Conservation (phyloP, 2,888 invertebrate species). For the Geophilus truncorum region DNA sequence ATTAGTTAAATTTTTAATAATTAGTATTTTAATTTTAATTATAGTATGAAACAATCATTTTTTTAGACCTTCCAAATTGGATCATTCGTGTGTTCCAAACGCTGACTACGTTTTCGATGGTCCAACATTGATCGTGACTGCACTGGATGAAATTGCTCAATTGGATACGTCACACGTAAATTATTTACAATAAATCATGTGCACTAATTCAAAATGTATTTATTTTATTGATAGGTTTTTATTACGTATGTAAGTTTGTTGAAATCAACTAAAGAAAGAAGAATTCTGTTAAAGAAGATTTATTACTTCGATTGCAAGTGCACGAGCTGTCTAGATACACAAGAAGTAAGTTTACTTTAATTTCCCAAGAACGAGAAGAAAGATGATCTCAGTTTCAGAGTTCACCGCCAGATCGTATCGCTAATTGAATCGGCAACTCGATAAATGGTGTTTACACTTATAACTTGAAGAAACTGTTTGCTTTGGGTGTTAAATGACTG, state of each 20-base stretch:
- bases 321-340: constrained; percentile 33
- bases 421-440: too few relatives aligned
- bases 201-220: background rate
- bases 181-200: background rate
- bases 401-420: too few relatives aligned
- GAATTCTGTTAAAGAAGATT: constrained; percentile 53
- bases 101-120: constrained; percentile 82
- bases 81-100: constrained; percentile 86
- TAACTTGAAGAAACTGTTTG: too few relatives aligned
- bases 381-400: too few relatives aligned
- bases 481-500: too few relatives aligned
- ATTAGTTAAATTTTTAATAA: background rate
- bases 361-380: too few relatives aligned
- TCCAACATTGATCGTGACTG: constrained; percentile 62
- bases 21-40: too few relatives aligned
- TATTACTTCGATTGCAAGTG: constrained; percentile 15
- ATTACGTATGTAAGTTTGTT: background rate
- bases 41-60: too few relatives aligned
- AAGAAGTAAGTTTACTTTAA: too few relatives aligned
- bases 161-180: background rate
- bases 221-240: background rate
- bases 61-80: constrained; percentile 68
- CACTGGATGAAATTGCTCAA: background rate
- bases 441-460: too few relatives aligned
- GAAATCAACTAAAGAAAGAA: too few relatives aligned